Evolutionary conservation across 2,113 vertebrate genomes (phyloP), one percentile per base, ranked within the genome.

Genomic region (Porphyrio hochstetteri): DNA sequence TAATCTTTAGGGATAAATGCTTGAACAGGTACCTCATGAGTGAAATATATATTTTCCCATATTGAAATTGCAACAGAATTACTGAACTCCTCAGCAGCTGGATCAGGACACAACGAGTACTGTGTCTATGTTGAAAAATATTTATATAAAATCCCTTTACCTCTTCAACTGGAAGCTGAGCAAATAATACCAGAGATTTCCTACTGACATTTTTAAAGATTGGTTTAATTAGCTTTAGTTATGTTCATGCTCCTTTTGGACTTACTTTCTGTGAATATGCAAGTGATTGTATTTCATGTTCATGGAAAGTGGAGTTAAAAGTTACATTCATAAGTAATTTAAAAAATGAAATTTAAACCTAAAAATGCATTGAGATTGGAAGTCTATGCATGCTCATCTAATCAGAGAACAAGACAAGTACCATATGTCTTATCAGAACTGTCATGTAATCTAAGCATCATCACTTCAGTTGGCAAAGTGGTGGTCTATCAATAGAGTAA

Each of bases 131-230:
- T 20, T 64, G 18, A n/a, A 92, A 46, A 93, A 80, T 90, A 96
- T 92, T 92, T 95, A 81, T 42, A 78, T 78, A 77, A 93, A 96
- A 92, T 56, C 85, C 44, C 28, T 88, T 77, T 80, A 70, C 33
- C 71, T 71, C 42, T 92, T 88, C 82, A 80, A 63, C 42, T 64
- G 75, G 55, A 86, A 95, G 17, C 76, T 94, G 53, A 20, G 29
- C 31, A 95, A 90, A 94, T 78, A 90, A 88, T 88, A 78, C 61
- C 65, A 84, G 44, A 71, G 36, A 84, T 94, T 92, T 95, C 83
- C 88, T 90, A 77, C 35, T 78, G 65, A 57, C 33, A 44, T 75
- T 92, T 94, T 93, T 71, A 7, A 81, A 83, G 60, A 86, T 35
- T 42, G 25, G 81, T 94, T 92, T 93, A 86, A 88, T 92, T 94